A percentile compares a stretch with the other conserved stretches of the same genome.
These are phyloP conservation scores for Poeciliopsis prolifica DNA, from an alignment of 2,113 vertebrate species.

Conservation along the genomic window DNA sequence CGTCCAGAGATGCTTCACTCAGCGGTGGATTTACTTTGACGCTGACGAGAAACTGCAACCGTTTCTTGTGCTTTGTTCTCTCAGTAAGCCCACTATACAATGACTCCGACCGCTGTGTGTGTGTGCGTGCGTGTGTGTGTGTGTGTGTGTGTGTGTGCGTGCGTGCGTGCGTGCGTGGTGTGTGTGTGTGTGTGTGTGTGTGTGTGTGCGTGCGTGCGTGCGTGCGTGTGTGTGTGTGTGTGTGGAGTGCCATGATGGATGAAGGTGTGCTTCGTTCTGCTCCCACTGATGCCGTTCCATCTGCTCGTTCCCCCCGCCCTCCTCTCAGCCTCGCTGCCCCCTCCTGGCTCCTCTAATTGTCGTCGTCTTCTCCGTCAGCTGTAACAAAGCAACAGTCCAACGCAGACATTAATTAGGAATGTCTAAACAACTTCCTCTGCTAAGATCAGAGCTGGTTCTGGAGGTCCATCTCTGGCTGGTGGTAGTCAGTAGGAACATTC, in stretches of 20 bases:
- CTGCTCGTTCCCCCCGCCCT: slow-evolving; percentile 59
- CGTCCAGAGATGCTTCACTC: background rate
- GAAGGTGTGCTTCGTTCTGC: slow-evolving; percentile 57
- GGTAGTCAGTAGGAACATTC: background rate
- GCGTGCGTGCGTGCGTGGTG: slow-evolving; percentile 17
- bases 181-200: slow-evolving; percentile 11
- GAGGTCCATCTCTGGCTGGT: background rate
- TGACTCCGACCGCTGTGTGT: background rate
- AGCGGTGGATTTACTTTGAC: slow-evolving; percentile 13
- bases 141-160: slow-evolving; percentile 2
- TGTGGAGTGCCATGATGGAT: slow-evolving; percentile 62
- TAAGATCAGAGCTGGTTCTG: slow-evolving; percentile 45
- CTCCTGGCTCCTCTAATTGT: slow-evolving; percentile 62
- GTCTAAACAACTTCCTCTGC: slow-evolving; percentile 41
- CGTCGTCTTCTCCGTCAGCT: slow-evolving; percentile 73
- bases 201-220: background rate
- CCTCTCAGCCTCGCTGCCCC: slow-evolving; percentile 56
- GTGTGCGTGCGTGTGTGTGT: slow-evolving; percentile 14
- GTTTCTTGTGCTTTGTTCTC: slow-evolving; percentile 30
- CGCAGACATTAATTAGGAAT: slow-evolving; percentile 77
- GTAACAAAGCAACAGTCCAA: slow-evolving; percentile 77
- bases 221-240: slow-evolving; percentile 9
- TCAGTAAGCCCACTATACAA: slow-evolving; percentile 11
- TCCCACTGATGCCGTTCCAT: slow-evolving; percentile 63
- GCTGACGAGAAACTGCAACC: background rate